Base-by-base conservation (phyloP, 1,140 invertebrate genomes). In the Leptoteleia sp. region DNA sequence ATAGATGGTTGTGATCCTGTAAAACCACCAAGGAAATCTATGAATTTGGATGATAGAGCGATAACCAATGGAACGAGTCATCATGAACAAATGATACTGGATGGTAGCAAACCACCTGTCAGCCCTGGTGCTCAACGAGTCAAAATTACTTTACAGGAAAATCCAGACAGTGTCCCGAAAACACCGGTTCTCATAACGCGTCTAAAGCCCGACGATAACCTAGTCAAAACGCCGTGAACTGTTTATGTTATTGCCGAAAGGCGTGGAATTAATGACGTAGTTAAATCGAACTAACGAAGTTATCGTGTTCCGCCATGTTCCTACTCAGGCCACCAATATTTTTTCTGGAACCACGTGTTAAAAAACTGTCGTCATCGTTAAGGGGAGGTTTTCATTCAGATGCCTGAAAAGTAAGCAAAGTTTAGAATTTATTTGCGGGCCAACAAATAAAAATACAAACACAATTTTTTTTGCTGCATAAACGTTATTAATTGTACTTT, bases 101-200 rank as follows among this genome's bases (percentile, higher is more conserved):
- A 35, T 25, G 50, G 1, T 0, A 65, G 83, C 3, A 82, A 52
- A 15, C 80, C 81, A 12, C 83, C 85, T 1, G 50, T 86, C 1
- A 89, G 85, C 72, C 88, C 88, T 25, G 83, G 82, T 33, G 88
- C 89, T 45, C 88, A 90, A 33, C 81, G 87, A 54, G 89, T 90
- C n/a, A 89, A 87, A 55, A 90, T 90, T 11, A 88, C 82, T 3
- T 19, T 90, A 16, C 88, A 89, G 37, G 89, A 90, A 1, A 89
- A 86, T 72, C 89, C 89, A 0, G 89, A 89, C 47, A 89, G 89
- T 79, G 83, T 90, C 7, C 88, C 89, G 1, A 90, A 84, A 73
- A 89, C 89, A 19, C 89, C 89, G 3, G 83, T 90, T 73, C 83
- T 90, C 38, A 89, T 90, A 43, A 89, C 88, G 12, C 80, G 86